Base-by-base conservation (phyloP, 2,888 invertebrate species). In the Lydus trimaculatus region DNA sequence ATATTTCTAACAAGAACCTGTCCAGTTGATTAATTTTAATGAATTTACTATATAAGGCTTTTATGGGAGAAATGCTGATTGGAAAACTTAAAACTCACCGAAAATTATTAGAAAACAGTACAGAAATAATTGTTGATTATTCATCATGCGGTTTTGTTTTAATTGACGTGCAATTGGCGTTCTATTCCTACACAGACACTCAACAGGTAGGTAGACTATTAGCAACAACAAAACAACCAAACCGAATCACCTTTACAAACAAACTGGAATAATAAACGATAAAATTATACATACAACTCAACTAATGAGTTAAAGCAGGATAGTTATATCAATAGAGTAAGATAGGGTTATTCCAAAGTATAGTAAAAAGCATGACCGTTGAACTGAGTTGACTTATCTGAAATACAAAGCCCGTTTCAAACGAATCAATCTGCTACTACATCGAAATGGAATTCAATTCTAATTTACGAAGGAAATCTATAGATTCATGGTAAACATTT, bases 371-470 rank as follows among this genome's bases (percentile, higher is more conserved):
- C 48, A 48, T 48, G 48, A 48, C 48, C 48, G 48, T 48, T 48
- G 48, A 48, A 48, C 48, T 48, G 48, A 48, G 8, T 48, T 48
- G 48, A 20, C 48, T 48, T 48, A 48, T 48, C 48, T 48, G 48
- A 43, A 43, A 17, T 43, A 17, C 36, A 36, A 36, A 36, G 2
- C 28, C 28, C 17, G n/a, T 17, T 43, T 7, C 17, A 17, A 17
- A 7, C 8, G 11, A 33, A 33, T 33, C 2, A 7, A 33, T 33
- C 3, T 7, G 7, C n/a, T n/a, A n/a, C n/a, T n/a, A n/a, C 11
- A 36, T 15, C 5, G 36, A 36, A 36, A 15, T 9, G 36, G 15
- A 36, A 36, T 33, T 33, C 7, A 1, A 5, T 11, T 4, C 28
- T 4, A 28, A 28, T 3, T 28, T 28, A 28, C 28, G n/a, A n/a